phyloP scores from a whole-genome alignment of 1,140 invertebrate genomes.

The Ericerus pela region DNA sequence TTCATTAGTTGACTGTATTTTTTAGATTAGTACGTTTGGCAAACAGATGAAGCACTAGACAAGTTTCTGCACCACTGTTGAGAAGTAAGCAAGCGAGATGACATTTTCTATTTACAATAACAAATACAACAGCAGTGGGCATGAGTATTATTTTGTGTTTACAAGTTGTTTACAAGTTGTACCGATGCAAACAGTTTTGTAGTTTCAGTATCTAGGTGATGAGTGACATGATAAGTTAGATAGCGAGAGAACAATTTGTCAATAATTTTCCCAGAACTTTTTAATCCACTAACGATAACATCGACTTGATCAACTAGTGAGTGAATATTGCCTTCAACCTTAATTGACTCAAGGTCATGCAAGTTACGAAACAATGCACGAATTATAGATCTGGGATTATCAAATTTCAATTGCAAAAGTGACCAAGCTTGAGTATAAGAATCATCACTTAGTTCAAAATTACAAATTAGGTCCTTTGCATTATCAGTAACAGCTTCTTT shows the following conservation, averaged over 20 bases:
- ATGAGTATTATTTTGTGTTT: not conserved
- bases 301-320: not conserved
- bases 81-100: not conserved
- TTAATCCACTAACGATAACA: not conserved
- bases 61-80: not conserved
- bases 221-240: not conserved
- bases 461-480: not conserved
- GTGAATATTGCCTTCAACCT: not conserved
- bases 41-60: not conserved
- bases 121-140: not conserved
- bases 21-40: not conserved
- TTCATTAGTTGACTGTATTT: not conserved
- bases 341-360: not conserved
- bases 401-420: not conserved
- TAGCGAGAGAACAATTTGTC: not conserved
- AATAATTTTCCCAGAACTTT: not conserved
- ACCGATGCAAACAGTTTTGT: not conserved
- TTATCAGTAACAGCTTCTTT: not conserved
- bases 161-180: no score
- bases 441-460: not conserved
- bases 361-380: not conserved
- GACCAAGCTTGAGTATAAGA: not conserved
- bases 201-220: not conserved
- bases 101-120: not conserved
- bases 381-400: not conserved